phyloP scores from a whole-genome alignment of 2,797 vertebrate species.

The Hippoglossus hippoglossus region DNA sequence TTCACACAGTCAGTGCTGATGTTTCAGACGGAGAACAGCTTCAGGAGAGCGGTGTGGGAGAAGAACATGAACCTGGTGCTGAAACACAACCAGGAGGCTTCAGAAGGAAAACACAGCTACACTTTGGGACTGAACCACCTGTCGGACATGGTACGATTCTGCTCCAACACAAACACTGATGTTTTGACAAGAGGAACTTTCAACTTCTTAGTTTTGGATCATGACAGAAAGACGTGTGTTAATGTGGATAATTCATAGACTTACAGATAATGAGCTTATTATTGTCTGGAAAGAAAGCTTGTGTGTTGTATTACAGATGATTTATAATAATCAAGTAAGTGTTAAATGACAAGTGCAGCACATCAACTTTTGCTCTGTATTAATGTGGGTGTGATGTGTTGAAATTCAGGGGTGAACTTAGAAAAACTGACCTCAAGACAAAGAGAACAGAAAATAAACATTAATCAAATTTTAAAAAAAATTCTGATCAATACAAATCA shows the following conservation, averaged over 20 bases:
- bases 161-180: not conserved
- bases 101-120: slow-evolving; percentile 75
- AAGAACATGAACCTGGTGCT: slow-evolving; percentile 71
- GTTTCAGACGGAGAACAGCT: slow-evolving; percentile 65
- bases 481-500: too few species aligned
- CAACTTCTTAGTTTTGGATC: too few species aligned
- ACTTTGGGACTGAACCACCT: slow-evolving; percentile 81
- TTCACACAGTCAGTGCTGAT: not conserved
- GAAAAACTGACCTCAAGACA: too few species aligned
- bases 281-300: too few species aligned
- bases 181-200: not conserved
- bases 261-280: too few species aligned
- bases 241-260: too few species aligned
- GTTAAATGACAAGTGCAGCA: too few species aligned
- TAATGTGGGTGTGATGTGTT: not conserved
- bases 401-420: not conserved
- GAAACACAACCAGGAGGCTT: slow-evolving; percentile 78
- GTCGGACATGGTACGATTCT: slow-evolving; percentile 81
- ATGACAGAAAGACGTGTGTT: too few species aligned
- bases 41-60: slow-evolving; percentile 80
- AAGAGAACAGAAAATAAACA: too few species aligned
- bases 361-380: not conserved
- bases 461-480: too few species aligned
- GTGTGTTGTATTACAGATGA: not conserved
- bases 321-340: not conserved